Evolutionary conservation across 2,888 invertebrate genomes (phyloP), one percentile per base, ranked within the genome.

Genomic region (Eilema sororculum): DNA sequence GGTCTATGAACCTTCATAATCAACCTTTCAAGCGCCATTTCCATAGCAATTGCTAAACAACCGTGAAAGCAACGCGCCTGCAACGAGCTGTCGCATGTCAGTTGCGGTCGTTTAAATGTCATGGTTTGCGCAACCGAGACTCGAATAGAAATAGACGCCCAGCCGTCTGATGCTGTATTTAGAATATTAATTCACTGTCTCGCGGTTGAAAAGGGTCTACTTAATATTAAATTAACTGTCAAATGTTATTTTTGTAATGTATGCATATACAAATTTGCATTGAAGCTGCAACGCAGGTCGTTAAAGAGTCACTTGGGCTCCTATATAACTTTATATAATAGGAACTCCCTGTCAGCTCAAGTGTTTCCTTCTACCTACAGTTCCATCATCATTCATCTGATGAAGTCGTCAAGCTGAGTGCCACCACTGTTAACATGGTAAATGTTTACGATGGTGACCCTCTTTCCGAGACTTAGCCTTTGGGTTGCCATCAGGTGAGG

Each of bases 71-170:
- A 41, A 46, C 46, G 30, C 67, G 30, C 28, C 46, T 67, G 30
- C 60, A 61, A 67, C 60, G 25, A 25, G 56, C n/a, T 60, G 61
- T 52, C 60, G 52, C 52, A 2, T 61, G 67, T 61, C 30, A 25
- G 65, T 33, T 33, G 33, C 65, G 56, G 57, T 65, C 57, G 52
- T 63, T 25, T 41, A 79, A 81, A 75, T 75, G 77, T 73, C 77
- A 70, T 37, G 46, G 58, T 58, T 79, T 80, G 70, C 72, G 75
- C 73, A 80, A 78, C 62, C 37, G 20, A 46, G 67, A 22, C 57
- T 22, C 37, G 56, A 65, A 65, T 68, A 68, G 68, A 72, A 68
- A 72, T 58, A 66, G 72, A 61, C 72, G 68, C 68, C 72, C 46
- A 16, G 37, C 71, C 28, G 71, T 71, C 71, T 71, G 56, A 16